phyloP scores from a whole-genome alignment of 2,888 invertebrate species.

The Rotaria magnacalcarata region DNA sequence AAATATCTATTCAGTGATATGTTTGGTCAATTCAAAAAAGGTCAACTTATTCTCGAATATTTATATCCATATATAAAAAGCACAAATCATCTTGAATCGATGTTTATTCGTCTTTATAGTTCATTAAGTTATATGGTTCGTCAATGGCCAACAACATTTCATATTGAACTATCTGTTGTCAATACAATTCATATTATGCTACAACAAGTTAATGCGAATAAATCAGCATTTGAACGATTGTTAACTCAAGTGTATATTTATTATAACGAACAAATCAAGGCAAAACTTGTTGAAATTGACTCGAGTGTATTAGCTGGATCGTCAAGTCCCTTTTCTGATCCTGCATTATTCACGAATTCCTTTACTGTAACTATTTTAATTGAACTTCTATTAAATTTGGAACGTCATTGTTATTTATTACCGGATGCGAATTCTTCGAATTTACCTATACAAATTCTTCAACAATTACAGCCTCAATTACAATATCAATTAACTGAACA shows the following conservation, averaged over 20 bases:
- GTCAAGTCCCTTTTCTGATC: not conserved
- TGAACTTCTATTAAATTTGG: not conserved
- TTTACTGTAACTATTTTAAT: not conserved
- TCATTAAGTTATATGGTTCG: constrained; percentile 28
- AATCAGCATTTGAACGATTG: not conserved
- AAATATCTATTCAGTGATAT: constrained; percentile 26
- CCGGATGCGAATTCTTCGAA: not conserved
- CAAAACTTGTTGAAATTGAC: not conserved
- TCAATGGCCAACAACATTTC: not conserved
- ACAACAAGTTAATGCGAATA: not conserved
- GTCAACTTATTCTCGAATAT: constrained; percentile 6
- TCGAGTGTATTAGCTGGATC: not conserved
- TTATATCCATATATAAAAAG: constrained; percentile 5
- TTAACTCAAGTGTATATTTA: not conserved
- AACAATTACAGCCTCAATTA: not conserved
- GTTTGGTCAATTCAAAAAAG: not conserved
- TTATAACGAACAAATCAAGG: not conserved
- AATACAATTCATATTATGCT: not conserved
- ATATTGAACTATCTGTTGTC: not conserved
- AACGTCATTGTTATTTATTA: not conserved
- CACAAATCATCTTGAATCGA: not conserved
- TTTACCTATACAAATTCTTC: not conserved
- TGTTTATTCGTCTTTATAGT: not conserved
- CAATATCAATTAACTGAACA: constrained; percentile 3
- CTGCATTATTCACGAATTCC: not conserved